Conservation (phyloP, 2,888 invertebrate species). For the Sacculina carcini region DNA sequence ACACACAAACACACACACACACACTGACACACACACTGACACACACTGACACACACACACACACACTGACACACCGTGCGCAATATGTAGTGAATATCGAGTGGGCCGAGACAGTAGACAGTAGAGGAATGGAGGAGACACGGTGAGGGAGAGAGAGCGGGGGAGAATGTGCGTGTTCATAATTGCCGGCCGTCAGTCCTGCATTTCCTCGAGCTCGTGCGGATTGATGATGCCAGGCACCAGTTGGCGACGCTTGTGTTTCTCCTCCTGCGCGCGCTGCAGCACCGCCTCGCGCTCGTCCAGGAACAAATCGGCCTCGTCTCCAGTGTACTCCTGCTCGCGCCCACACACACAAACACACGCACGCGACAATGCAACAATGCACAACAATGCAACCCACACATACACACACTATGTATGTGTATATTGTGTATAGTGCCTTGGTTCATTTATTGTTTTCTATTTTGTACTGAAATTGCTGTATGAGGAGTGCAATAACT, state of each 20-base stretch:
- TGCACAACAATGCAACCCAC: too few relatives aligned
- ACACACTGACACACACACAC: background rate
- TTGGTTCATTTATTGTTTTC: too few relatives aligned
- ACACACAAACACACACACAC: background rate
- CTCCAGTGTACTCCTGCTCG: conserved; percentile 82
- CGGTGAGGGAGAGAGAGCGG: background rate
- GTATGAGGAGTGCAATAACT: too few relatives aligned
- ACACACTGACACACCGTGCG: background rate
- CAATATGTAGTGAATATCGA: background rate
- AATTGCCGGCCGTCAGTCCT: conserved; percentile 33
- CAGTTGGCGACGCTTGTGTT: conserved; percentile 66
- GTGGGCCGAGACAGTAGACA: background rate
- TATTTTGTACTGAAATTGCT: too few relatives aligned
- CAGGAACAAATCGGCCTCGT: conserved; percentile 84
- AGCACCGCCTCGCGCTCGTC: conserved; percentile 83
- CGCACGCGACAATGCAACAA: background rate
- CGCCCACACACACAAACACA: background rate
- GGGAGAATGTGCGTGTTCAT: background rate
- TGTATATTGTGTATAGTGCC: too few relatives aligned
- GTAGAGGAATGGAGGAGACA: background rate
- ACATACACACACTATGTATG: too few relatives aligned
- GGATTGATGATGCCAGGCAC: conserved; percentile 92
- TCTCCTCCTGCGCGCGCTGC: conserved; percentile 70
- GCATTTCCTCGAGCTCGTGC: conserved; percentile 86
- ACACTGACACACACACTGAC: conserved; percentile 2